phyloP scores from a whole-genome alignment of 2,113 vertebrate genomes.

The Peucedramus taeniatus region DNA sequence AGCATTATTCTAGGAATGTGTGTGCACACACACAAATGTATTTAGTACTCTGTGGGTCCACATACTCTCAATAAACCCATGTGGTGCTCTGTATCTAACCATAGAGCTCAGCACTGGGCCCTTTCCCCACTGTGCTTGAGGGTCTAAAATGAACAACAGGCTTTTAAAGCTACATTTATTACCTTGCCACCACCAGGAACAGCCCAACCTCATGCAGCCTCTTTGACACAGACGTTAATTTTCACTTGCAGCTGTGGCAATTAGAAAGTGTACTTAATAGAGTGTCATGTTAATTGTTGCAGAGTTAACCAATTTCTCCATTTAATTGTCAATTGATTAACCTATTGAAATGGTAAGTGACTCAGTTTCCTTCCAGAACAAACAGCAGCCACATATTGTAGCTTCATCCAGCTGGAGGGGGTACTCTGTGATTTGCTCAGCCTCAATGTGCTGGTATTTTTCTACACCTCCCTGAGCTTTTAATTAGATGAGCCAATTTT shows the following conservation, averaged over 20 bases:
- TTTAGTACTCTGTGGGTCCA: background rate
- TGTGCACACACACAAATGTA: background rate
- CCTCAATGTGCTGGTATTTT: conserved; percentile 77
- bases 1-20: background rate
- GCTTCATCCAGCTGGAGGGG: conserved; percentile 73
- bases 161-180: conserved; percentile 57
- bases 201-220: conserved; percentile 1
- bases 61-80: background rate
- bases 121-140: conserved; percentile 1
- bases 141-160: conserved; percentile 37
- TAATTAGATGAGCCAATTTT: conserved; percentile 83
- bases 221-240: conserved; percentile 69
- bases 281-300: conserved; percentile 86
- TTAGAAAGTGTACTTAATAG: conserved; percentile 86
- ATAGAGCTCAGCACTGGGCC: background rate
- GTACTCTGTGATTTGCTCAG: conserved; percentile 63
- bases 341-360: conserved; percentile 90
- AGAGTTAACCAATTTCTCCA: conserved; percentile 84
- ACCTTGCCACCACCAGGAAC: conserved; percentile 25
- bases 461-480: conserved; percentile 76
- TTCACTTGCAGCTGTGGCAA: conserved; percentile 78
- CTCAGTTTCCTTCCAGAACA: conserved; percentile 85
- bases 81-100: background rate
- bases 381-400: conserved; percentile 73
- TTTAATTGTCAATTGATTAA: conserved; percentile 90